Evolutionary conservation across 2,888 invertebrate genomes (phyloP), one percentile per base, ranked within the genome.

Genomic region (Xanthorhoe designata): DNA sequence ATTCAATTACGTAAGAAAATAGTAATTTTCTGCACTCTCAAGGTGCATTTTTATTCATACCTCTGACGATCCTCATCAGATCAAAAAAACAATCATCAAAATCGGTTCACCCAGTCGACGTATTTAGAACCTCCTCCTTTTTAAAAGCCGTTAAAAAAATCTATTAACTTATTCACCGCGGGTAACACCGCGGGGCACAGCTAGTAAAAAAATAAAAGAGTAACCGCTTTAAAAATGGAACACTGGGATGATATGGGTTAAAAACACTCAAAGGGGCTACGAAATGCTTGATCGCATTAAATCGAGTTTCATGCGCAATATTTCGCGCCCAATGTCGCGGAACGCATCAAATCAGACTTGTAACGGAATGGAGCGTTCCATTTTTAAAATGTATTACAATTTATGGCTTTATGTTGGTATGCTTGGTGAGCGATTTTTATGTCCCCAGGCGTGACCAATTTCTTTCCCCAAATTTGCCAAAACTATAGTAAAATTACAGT

Each of bases 291-390:
- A 73, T 72, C 70, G 73, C 83, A 83, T 85, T 83, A 84, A 84
- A 86, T 87, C 80, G 70, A 81, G 82, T 89, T 89, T 86, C 87
- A 89, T 87, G 88, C 87, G 75, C 86, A 86, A 91, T 89, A 87
- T 87, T 88, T 84, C 83, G 82, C 78, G 80, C 70, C 80, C 87
- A 92, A 91, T 90, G 92, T 89, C 75, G 83, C 87, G 90, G 86
- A 90, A 92, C 92, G 86, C 88, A 88, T 89, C 85, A 81, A 87
- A 88, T 86, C 78, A 72, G 72, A 78, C 66, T 70, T 73, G 76
- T 71, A 77, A 78, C 72, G 75, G 75, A 78, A 79, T 75, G 77
- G 60, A 74, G 64, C 80, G 81, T 78, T 78, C 83, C 85, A 83
- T 85, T 90, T 89, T 89, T 80, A 82, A 91, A 88, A 90, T 70